Base-by-base conservation (phyloP, 2,797 vertebrate genomes). In the Acrossocheilus fasciatus region DNA sequence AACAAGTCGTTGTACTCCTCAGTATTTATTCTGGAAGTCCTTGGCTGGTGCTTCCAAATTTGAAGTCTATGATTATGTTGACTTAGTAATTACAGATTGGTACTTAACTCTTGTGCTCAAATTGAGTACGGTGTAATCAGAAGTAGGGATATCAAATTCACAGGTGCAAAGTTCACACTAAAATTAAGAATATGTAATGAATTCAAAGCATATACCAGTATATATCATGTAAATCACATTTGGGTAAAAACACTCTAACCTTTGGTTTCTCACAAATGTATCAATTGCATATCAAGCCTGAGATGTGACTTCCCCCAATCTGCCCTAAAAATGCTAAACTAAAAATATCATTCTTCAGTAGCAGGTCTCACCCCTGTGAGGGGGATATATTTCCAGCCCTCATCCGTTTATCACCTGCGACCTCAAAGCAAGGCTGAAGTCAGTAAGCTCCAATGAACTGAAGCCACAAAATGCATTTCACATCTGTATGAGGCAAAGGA, bases 401-500 rank as follows among this genome's bases (percentile, higher is more conserved):
- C n/a, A 78, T 85, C 36, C 64, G 34, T 77, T 86, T 77, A 85
- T 62, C 84, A 86, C 84, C 81, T 73, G 76, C 0, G 39, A 50
- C 77, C 81, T 81, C 34, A 75, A 80, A 83, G 72, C 87, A 86
- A 85, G 83, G 83, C 62, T 85, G 64, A 78, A 34, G 64, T 69
- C 57, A 23, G 66, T 54, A 78, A 77, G 68, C 83, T 84, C 83
- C 83, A 84, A 41, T 69, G 83, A 77, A 70, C 64, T 52, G 47
- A 52, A 82, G 66, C 66, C 66, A 52, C 4, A 9, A 82, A 82
- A 82, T 82, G 80, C 47, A 82, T 70, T 70, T 70, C 47, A 78
- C 50, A 41, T 69, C 83, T 43, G 47, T 62, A 69, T 54, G 59
- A 69, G 59, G 57, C 15, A 52, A 45, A 54, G 30, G 20, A 45